Evolutionary conservation across 2,113 vertebrate genomes (phyloP), one percentile per base, ranked within the genome.

Genomic region (Epinephelus moara): DNA sequence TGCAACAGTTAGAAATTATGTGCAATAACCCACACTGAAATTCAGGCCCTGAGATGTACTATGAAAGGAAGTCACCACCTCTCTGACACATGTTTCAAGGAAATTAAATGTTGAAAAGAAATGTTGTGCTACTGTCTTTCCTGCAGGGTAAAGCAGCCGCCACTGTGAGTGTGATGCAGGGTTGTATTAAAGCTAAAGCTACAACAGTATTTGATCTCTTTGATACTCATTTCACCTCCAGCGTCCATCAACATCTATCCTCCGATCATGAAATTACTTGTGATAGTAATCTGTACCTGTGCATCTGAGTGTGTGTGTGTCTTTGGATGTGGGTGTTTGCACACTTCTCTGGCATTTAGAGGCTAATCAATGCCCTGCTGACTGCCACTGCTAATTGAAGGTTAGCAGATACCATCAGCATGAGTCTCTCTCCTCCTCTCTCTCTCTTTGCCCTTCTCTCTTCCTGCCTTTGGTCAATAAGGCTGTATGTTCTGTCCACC

Each of bases 331-430:
- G 47, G 18, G 66, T 83, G 78, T 88, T 85, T 85, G 76, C 80
- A 84, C 85, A 82, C 70, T 69, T 59, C 75, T 77, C 56, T 96
- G 94, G 94, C 95, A 96, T 96, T 96, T 95, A 93, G 85, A 88
- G 72, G 77, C 84, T 92, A 94, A 95, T 96, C 95, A 93, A 94
- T 95, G 88, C 85, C 90, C 91, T 91, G 86, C 92, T 92, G 93
- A 92, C 91, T 93, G 91, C 92, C 49, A 92, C 94, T 90, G 82
- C 94, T 96, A 95, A 95, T 95, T 96, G 95, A 95, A 96, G 95
- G 95, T 95, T 95, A 95, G 91, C 87, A 92, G 91, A 94, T 91
- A 94, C 80, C 83, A 89, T 90, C 92, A 94, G 91, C 86, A 49
- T 93, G 89, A 86, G 64, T 80, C 78, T 84, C 70, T 68, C 85